Percentiles rank a stretch among this genome's conserved stretches.
These are phyloP conservation scores for Lethenteron reissneri DNA, from an alignment of 2,113 vertebrate species.

Conservation along the genomic window DNA sequence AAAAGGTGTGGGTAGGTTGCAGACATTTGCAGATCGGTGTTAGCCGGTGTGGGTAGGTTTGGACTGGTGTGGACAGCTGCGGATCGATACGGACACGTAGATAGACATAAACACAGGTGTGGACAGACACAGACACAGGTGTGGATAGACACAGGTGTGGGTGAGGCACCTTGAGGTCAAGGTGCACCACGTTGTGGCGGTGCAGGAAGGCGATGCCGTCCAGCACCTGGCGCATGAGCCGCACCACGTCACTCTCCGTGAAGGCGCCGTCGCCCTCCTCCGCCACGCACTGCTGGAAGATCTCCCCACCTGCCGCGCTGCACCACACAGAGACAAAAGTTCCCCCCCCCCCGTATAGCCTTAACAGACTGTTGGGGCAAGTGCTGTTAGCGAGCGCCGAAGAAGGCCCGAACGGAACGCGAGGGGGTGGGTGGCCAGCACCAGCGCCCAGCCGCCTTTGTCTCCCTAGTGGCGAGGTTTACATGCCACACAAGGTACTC, in stretches of 20 bases:
- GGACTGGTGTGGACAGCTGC: background rate
- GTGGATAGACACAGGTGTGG: background rate
- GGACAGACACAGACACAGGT: background rate
- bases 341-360: too few species aligned
- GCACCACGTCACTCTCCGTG: constrained; percentile 66
- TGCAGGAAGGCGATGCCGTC: constrained; percentile 62
- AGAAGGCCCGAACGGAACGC: too few species aligned
- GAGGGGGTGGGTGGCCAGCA: too few species aligned
- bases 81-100: background rate
- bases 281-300: constrained; percentile 73
- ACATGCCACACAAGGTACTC: too few species aligned
- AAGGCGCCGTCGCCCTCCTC: constrained; percentile 61
- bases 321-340: background rate
- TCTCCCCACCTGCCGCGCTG: constrained; percentile 82
- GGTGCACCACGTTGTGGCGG: constrained; percentile 53
- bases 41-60: background rate
- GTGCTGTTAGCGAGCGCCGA: too few species aligned
- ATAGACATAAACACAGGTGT: background rate
- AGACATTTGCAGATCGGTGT: too few species aligned
- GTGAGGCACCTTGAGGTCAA: constrained; percentile 57
- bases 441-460: too few species aligned
- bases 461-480: too few species aligned
- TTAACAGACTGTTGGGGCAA: too few species aligned
- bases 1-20: background rate
- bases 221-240: constrained; percentile 64